A percentile compares a stretch with the other conserved stretches of the same genome.
Evolutionary conservation across 64 coral and sea anemone species (phyloP).

Genomic region (Stylophora pistillata): DNA sequence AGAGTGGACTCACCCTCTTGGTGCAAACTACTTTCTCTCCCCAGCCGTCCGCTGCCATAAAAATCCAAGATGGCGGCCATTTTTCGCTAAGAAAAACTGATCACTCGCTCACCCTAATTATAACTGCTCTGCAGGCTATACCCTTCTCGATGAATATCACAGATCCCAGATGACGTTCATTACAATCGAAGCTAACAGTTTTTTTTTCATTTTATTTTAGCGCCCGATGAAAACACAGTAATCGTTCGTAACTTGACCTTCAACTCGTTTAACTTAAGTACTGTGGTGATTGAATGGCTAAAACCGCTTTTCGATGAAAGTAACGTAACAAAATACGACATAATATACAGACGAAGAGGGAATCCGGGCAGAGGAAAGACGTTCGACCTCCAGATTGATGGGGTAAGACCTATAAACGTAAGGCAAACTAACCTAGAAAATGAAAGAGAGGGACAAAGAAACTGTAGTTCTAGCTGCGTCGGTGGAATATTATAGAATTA

Average conservation of each 20-base stretch:
- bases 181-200: background rate
- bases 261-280: background rate
- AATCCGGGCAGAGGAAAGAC: background rate
- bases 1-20: no score
- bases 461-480: no score
- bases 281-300: background rate
- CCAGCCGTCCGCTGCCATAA: no score
- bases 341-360: background rate
- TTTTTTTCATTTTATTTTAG: background rate
- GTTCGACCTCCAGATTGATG: background rate
- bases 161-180: background rate
- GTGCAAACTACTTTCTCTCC: no score
- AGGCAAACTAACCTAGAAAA: no score
- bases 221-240: background rate
- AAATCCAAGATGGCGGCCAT: no score
- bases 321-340: background rate
- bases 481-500: no score
- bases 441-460: no score
- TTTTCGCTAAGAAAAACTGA: no score
- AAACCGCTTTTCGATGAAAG: background rate
- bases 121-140: no score
- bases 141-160: no score
- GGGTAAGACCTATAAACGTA: background rate
- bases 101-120: no score
- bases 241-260: background rate